phyloP scores from a whole-genome alignment of 1,140 invertebrate genomes.

The Drosophila parabipectinata region DNA sequence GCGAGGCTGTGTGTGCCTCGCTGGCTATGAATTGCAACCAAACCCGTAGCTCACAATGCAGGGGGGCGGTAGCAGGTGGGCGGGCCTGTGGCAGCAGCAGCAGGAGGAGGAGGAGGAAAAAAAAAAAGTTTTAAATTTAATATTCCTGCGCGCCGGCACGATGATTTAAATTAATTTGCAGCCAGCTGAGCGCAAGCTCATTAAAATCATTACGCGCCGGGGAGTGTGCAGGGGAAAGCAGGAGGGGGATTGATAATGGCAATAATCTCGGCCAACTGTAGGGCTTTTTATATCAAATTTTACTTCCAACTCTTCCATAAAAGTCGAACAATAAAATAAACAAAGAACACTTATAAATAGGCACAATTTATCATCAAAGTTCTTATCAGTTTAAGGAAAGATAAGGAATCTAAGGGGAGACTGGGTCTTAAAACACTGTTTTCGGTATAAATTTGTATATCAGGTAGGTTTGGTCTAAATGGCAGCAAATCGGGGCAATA shows the following conservation, averaged over 20 bases:
- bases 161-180: conserved; percentile 64
- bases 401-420: too few species aligned
- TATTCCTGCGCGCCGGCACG: conserved; percentile 47
- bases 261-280: neutral
- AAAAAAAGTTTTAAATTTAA: conserved; percentile 55
- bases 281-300: neutral
- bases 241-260: conserved; percentile 6
- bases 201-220: conserved; percentile 41
- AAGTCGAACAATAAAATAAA: neutral
- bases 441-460: too few species aligned
- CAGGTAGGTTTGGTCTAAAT: too few species aligned
- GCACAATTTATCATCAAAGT: neutral
- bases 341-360: neutral
- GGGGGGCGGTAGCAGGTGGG: conserved; percentile 7
- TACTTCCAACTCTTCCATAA: too few species aligned
- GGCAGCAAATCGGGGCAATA: too few species aligned
- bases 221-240: too few species aligned
- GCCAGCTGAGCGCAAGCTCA: conserved; percentile 37
- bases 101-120: conserved; percentile 1
- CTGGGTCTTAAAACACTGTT: too few species aligned
- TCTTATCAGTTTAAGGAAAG: neutral
- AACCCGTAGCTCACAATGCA: conserved; percentile 33
- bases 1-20: conserved; percentile 54
- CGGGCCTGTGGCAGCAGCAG: neutral
- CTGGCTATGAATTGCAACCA: conserved; percentile 59